Conservation (phyloP, 2,797 vertebrate species). For the Poecilia gillii region DNA sequence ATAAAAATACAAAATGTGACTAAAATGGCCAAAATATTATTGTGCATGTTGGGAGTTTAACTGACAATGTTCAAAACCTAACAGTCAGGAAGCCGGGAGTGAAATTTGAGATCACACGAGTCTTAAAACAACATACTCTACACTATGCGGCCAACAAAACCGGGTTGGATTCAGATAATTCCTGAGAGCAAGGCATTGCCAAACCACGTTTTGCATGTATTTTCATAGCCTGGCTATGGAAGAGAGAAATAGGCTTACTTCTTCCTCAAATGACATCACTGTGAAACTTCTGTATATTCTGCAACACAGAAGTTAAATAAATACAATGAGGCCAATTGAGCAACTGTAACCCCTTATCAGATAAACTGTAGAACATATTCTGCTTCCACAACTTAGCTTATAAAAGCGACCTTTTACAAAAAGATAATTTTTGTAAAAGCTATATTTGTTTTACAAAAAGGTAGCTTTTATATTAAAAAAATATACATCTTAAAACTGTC, state of each 20-base stretch:
- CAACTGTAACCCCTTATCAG: not conserved
- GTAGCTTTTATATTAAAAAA: no score
- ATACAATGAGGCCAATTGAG: not conserved
- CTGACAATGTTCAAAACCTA: not conserved
- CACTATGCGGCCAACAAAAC: not conserved
- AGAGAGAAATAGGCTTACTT: not conserved
- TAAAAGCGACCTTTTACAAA: not conserved
- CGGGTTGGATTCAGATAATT: not conserved
- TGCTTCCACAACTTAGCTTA: not conserved
- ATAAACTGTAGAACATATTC: not conserved
- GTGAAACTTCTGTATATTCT: not conserved
- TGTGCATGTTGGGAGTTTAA: not conserved
- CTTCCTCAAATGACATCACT: not conserved
- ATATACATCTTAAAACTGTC: no score
- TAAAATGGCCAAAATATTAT: not conserved
- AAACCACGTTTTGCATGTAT: conserved; percentile 2
- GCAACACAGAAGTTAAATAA: not conserved
- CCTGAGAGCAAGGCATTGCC: not conserved
- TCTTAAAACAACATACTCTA: not conserved
- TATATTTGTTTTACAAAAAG: no score
- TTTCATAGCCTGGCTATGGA: not conserved
- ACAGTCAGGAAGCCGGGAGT: not conserved
- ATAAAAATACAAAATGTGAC: not conserved
- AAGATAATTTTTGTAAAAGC: no score
- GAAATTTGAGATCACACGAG: not conserved